Percentiles rank a stretch among this genome's conserved stretches.
These are phyloP conservation scores for Drosophila borborema DNA, from an alignment of 2,888 invertebrate species.

Conservation along the genomic window DNA sequence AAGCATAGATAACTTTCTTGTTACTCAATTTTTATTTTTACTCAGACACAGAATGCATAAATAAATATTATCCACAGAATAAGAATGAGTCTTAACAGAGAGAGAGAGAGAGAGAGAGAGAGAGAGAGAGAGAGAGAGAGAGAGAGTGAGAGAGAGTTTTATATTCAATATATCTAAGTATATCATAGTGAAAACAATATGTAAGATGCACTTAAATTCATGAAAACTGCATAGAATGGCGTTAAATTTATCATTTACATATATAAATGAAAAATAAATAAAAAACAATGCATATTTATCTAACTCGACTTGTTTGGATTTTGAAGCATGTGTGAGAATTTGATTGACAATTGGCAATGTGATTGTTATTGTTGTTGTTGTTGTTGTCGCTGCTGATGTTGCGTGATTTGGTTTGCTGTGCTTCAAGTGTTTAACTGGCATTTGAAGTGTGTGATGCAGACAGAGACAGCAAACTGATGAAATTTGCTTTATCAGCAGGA, in stretches of 20 bases:
- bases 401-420: constrained; percentile 27
- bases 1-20: no score
- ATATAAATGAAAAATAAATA: neutral
- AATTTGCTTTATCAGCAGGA: constrained; percentile 36
- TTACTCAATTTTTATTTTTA: no score
- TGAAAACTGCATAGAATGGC: neutral
- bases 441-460: constrained; percentile 24
- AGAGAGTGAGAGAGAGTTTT: neutral
- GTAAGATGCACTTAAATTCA: neutral
- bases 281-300: neutral
- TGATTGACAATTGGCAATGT: constrained; percentile 22
- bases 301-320: neutral
- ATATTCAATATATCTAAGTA: neutral
- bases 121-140: no score
- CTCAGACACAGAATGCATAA: no score
- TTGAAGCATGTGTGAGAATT: constrained; percentile 11
- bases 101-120: neutral
- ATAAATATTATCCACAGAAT: no score
- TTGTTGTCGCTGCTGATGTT: constrained; percentile 13
- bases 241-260: neutral
- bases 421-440: constrained; percentile 32
- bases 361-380: constrained; percentile 1
- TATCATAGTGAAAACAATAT: neutral
- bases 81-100: no score
- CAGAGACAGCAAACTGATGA: constrained; percentile 6